These are phyloP conservation scores for Recurvirostra avosetta DNA, from an alignment of 2,113 vertebrate genomes.

Conservation along the genomic window DNA sequence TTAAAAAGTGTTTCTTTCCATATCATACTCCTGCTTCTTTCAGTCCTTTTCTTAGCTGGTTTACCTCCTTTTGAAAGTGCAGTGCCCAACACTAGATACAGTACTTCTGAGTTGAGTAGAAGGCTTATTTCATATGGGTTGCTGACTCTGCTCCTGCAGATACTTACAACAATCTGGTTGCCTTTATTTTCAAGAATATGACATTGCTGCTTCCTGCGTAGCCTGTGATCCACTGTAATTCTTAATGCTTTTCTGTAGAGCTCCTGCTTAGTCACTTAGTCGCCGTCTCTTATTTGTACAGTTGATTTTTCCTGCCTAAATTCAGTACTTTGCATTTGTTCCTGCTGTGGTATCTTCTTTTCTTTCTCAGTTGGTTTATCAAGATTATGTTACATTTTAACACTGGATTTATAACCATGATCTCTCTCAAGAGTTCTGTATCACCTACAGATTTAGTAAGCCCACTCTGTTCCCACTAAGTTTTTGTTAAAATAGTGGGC, in stretches of 20 bases:
- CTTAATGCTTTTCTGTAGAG: background rate
- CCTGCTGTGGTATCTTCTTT: background rate
- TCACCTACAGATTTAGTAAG: background rate
- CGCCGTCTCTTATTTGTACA: background rate
- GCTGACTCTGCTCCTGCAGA: background rate
- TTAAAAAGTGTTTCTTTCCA: background rate
- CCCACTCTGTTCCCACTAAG: background rate
- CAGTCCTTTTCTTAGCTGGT: background rate
- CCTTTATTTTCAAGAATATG: background rate
- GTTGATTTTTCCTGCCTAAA: background rate
- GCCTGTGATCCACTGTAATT: background rate
- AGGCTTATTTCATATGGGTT: background rate
- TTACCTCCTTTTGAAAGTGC: background rate
- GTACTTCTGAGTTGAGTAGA: background rate
- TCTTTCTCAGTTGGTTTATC: background rate
- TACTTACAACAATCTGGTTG: rapidly evolving
- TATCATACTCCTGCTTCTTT: background rate
- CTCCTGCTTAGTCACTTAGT: background rate
- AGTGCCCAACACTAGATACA: background rate
- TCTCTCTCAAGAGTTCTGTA: background rate
- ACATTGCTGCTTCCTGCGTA: background rate
- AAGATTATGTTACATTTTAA: background rate
- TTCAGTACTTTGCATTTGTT: background rate
- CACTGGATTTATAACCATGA: background rate
- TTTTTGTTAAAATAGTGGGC: background rate